These are phyloP conservation scores for Hippolais icterina DNA, from an alignment of 2,113 vertebrate genomes.

Conservation along the genomic window DNA sequence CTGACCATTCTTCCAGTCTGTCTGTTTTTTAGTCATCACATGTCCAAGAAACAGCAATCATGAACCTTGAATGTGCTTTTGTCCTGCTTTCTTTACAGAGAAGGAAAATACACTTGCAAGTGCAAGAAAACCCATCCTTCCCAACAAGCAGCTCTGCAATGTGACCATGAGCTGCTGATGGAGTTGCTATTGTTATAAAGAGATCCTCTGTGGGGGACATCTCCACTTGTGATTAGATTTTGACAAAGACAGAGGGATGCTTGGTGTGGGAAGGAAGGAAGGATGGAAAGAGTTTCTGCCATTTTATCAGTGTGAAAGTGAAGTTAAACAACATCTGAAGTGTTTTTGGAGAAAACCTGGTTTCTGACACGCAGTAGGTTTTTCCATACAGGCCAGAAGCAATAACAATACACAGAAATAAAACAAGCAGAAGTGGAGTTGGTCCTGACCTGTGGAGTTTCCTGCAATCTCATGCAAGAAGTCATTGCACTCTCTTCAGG, in stretches of 20 bases:
- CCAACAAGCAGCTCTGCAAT: constrained; percentile 21
- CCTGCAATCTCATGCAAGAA: not conserved
- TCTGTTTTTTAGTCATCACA: not conserved
- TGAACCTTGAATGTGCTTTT: not conserved
- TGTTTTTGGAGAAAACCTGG: not conserved
- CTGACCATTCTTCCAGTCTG: not conserved
- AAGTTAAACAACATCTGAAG: constrained; percentile 43
- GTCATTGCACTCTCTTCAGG: not conserved
- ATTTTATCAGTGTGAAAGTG: constrained; percentile 40
- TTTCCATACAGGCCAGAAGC: not conserved
- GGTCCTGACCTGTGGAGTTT: not conserved
- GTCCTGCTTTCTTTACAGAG: not conserved
- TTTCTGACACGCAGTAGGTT: constrained; percentile 15
- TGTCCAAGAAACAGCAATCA: not conserved
- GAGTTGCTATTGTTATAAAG: constrained; percentile 70
- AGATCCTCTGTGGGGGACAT: constrained; percentile 74
- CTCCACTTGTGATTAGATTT: constrained; percentile 83
- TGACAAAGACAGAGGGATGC: constrained; percentile 68
- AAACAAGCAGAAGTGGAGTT: not conserved
- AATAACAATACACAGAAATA: not conserved
- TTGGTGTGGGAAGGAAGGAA: constrained; percentile 34
- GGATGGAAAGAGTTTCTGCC: not conserved
- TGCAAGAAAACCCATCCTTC: constrained; percentile 40
- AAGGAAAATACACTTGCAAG: not conserved
- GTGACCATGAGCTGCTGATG: constrained; percentile 48